A percentile compares a stretch with the other conserved stretches of the same genome.
These are phyloP conservation scores for Amphiprion percula DNA, from an alignment of 2,113 vertebrate species.

Conservation along the genomic window DNA sequence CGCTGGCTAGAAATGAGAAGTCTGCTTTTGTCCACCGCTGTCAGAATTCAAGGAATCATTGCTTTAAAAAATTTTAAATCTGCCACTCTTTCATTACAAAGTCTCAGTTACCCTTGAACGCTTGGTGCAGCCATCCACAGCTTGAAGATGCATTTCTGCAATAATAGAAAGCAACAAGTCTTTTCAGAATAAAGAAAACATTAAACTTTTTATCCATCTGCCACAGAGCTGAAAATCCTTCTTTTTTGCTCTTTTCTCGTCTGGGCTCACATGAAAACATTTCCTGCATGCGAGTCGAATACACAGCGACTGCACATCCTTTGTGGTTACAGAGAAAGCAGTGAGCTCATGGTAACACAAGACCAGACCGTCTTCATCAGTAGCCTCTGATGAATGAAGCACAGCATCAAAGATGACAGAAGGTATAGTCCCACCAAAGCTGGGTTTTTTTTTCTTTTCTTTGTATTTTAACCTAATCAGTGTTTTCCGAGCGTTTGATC, in stretches of 20 bases:
- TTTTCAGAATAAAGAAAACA: neutral
- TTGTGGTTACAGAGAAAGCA: slow-evolving; percentile 30
- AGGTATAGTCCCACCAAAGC: slow-evolving; percentile 29
- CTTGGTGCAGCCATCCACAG: too few relatives aligned
- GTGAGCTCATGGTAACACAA: slow-evolving; percentile 8
- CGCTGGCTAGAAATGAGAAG: too few relatives aligned
- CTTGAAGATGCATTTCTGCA: neutral
- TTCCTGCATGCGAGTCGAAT: slow-evolving; percentile 15
- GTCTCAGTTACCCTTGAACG: too few relatives aligned
- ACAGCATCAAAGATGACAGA: slow-evolving; percentile 54
- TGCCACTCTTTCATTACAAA: too few relatives aligned
- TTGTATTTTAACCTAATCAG: slow-evolving; percentile 61
- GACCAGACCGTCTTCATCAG: slow-evolving; percentile 36
- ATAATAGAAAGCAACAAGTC: slow-evolving; percentile 15
- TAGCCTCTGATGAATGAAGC: slow-evolving; percentile 54
- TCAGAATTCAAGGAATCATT: too few relatives aligned
- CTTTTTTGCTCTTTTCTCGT: slow-evolving; percentile 11
- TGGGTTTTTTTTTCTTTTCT: neutral
- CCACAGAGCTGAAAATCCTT: neutral
- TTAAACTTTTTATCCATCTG: neutral
- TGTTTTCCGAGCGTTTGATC: slow-evolving; percentile 61
- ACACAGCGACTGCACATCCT: slow-evolving; percentile 18
- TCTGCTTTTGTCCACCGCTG: too few relatives aligned
- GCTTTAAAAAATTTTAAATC: too few relatives aligned
- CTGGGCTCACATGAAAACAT: slow-evolving; percentile 49